Evolutionary conservation across 2,113 vertebrate genomes (phyloP).

Genomic region (Rutilus rutilus): DNA sequence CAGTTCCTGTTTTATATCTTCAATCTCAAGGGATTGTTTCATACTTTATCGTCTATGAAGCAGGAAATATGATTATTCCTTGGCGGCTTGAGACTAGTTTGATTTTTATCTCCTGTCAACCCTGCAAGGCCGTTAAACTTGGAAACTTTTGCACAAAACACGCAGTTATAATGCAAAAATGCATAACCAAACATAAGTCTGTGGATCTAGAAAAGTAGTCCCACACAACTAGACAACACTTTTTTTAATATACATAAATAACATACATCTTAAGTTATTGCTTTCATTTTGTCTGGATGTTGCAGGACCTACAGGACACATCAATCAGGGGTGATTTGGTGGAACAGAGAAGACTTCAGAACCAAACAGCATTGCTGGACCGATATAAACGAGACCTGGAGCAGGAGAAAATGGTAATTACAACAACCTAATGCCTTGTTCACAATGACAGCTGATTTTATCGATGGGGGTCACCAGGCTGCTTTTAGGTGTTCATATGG

Average conservation of each 20-base stretch:
- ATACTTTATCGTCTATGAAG: neutral
- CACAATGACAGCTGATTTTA: neutral
- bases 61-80: conserved; percentile 17
- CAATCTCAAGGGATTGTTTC: neutral
- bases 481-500: too few species aligned
- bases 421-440: neutral
- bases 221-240: neutral
- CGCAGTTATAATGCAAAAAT: neutral
- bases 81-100: neutral
- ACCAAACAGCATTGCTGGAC: conserved; percentile 88
- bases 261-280: neutral
- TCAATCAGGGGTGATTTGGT: conserved; percentile 85
- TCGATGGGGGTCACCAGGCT: neutral
- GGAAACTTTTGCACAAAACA: neutral
- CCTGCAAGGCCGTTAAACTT: neutral
- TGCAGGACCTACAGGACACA: conserved; percentile 88
- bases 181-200: neutral
- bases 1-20: conserved; percentile 9
- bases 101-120: neutral
- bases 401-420: conserved; percentile 86
- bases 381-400: conserved; percentile 88
- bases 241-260: neutral
- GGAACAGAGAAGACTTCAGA: conserved; percentile 86
- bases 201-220: too few species aligned
- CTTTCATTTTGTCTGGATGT: neutral